phyloP scores from a whole-genome alignment of 92 coral and sea anemone genomes.

The Virgularia gustaviana region DNA sequence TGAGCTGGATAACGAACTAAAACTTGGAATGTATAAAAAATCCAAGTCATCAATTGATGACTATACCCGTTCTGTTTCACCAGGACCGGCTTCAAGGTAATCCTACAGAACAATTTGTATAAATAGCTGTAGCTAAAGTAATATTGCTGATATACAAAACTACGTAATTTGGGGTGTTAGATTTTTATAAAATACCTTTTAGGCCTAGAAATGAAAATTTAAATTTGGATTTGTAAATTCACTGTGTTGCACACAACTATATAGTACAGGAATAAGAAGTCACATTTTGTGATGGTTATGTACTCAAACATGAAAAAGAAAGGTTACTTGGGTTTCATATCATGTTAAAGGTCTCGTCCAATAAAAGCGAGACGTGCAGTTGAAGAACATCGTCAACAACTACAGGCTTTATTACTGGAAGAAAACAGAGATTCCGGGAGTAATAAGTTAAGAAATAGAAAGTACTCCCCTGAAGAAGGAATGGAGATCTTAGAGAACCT shows the following conservation, averaged over 20 bases:
- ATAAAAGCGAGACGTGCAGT: slow-evolving; percentile 72
- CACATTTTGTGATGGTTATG: too few relatives aligned
- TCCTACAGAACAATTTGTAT: too few relatives aligned
- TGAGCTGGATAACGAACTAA: slow-evolving; percentile 46
- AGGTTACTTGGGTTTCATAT: neutral
- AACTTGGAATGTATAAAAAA: neutral
- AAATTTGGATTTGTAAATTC: too few relatives aligned
- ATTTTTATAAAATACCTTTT: too few relatives aligned
- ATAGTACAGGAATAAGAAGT: too few relatives aligned
- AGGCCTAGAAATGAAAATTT: too few relatives aligned
- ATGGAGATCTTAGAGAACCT: slow-evolving; percentile 49
- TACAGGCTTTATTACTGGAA: slow-evolving; percentile 47
- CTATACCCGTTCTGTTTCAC: neutral
- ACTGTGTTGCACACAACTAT: too few relatives aligned
- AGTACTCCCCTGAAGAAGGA: slow-evolving; percentile 32
- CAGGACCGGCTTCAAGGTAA: neutral
- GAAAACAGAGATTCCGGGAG: slow-evolving; percentile 7
- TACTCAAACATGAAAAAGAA: neutral
- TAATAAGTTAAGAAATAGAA: neutral
- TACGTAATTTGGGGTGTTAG: too few relatives aligned
- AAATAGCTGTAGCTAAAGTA: too few relatives aligned
- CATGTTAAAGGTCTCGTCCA: slow-evolving; percentile 43
- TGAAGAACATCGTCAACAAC: slow-evolving; percentile 84
- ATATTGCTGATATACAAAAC: too few relatives aligned
- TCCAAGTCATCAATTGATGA: slow-evolving; percentile 29